Evolutionary conservation across 2,888 invertebrate genomes (phyloP).

Genomic region (Cantharis rustica): DNA sequence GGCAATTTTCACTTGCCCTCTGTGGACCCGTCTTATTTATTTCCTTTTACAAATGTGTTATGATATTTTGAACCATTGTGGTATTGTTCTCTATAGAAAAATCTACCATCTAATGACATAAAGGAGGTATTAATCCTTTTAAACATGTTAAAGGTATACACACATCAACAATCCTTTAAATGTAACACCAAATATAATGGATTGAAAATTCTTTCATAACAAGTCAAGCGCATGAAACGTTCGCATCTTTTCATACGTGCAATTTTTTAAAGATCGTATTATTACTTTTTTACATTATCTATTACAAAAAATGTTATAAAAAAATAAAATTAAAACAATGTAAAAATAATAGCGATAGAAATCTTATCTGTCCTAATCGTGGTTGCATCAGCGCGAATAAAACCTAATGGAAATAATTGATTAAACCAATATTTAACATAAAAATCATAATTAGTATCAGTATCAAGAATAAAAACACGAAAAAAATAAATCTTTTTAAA

Average conservation of each 20-base stretch:
- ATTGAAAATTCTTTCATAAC: slow-evolving; percentile 17
- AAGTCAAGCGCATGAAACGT: slow-evolving; percentile 23
- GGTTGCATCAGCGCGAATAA: not conserved
- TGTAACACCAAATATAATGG: slow-evolving; percentile 23
- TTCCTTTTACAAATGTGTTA: not conserved
- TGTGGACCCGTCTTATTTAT: not conserved
- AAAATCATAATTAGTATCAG: not conserved
- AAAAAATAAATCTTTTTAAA: too few species aligned
- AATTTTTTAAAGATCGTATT: not conserved
- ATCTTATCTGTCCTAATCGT: not conserved
- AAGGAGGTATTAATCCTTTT: slow-evolving; percentile 20
- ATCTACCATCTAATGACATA: slow-evolving; percentile 16
- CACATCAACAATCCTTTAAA: slow-evolving; percentile 31
- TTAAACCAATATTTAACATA: not conserved
- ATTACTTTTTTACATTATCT: not conserved
- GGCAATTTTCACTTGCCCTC: not conserved
- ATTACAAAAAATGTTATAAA: too few species aligned
- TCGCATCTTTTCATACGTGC: not conserved
- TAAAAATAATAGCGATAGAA: too few species aligned
- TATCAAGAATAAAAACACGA: too few species aligned
- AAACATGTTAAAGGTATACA: slow-evolving; percentile 16
- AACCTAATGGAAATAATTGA: too few species aligned
- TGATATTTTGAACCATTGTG: not conserved
- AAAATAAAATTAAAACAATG: too few species aligned
- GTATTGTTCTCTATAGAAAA: not conserved